Evolutionary conservation across 2,797 vertebrate genomes (phyloP).

Genomic region (Dallia pectoralis): DNA sequence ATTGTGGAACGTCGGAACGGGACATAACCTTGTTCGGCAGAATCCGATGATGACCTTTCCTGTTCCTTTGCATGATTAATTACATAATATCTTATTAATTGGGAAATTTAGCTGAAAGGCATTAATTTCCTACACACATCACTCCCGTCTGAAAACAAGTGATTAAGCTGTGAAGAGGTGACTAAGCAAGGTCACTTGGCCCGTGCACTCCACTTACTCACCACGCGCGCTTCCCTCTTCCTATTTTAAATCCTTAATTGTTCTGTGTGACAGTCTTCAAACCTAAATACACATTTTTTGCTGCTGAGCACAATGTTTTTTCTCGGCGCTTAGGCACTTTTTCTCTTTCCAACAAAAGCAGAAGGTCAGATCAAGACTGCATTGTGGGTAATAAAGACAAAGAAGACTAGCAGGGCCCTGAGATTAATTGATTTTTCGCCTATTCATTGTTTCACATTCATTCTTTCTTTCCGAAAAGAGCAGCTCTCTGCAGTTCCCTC

Average conservation of each 20-base stretch:
- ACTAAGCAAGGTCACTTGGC: constrained; percentile 16
- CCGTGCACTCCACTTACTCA: neutral
- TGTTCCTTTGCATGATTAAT: constrained; percentile 89
- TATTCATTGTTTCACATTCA: constrained; percentile 15
- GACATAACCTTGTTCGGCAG: constrained; percentile 61
- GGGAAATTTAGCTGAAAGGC: constrained; percentile 73
- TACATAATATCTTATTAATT: constrained; percentile 97
- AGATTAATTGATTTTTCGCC: constrained; percentile 30
- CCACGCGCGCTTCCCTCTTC: constrained; percentile 19
- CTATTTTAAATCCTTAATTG: neutral
- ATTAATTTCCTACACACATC: constrained; percentile 87
- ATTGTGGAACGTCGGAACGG: constrained; percentile 23
- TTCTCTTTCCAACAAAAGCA: neutral
- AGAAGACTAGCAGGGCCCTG: constrained; percentile 3
- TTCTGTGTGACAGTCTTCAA: neutral
- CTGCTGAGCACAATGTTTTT: neutral
- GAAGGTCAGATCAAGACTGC: constrained; percentile 6
- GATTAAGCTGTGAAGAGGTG: constrained; percentile 73
- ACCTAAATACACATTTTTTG: neutral
- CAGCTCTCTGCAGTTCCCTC: neutral
- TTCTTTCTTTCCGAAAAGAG: neutral
- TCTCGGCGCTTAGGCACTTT: neutral
- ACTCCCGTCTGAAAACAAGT: constrained; percentile 76
- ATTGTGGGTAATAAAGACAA: constrained; percentile 5
- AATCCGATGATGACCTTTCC: constrained; percentile 81